Percentiles rank a stretch among this genome's conserved stretches.
Conservation (phyloP, 2,113 vertebrate species). For the Pleuronectes platessa region DNA sequence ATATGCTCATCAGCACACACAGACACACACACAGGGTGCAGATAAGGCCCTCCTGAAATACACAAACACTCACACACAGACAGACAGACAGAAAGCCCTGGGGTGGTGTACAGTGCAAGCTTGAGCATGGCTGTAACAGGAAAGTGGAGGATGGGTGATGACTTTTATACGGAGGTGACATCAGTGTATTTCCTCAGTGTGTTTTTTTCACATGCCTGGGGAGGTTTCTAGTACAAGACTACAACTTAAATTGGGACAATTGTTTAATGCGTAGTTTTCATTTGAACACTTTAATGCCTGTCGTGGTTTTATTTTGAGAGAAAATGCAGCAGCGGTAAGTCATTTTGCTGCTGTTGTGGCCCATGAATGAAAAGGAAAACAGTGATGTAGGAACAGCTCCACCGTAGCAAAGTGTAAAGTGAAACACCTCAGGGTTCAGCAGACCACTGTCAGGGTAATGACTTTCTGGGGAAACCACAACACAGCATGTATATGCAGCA, state of each 20-base stretch:
- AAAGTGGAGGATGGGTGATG: slow-evolving; percentile 56
- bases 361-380: slow-evolving; percentile 18
- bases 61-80: slow-evolving; percentile 25
- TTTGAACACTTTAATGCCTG: background rate
- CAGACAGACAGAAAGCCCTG: slow-evolving; percentile 30
- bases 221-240: slow-evolving; percentile 22
- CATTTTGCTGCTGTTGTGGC: background rate
- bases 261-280: slow-evolving; percentile 7
- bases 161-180: slow-evolving; percentile 23
- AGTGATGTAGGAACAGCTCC: slow-evolving; percentile 12
- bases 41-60: slow-evolving; percentile 26
- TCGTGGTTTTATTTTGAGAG: slow-evolving; percentile 18
- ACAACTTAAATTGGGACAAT: slow-evolving; percentile 18
- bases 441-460: slow-evolving; percentile 47
- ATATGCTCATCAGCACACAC: slow-evolving; percentile 24
- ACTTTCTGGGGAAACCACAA: slow-evolving; percentile 36
- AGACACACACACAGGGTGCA: slow-evolving; percentile 11
- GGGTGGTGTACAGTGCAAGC: slow-evolving; percentile 37
- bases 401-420: slow-evolving; percentile 35
- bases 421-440: slow-evolving; percentile 41
- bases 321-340: background rate
- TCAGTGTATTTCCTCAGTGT: slow-evolving; percentile 25
- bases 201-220: slow-evolving; percentile 30
- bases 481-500: slow-evolving; percentile 26
- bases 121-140: slow-evolving; percentile 37